Conservation (phyloP, 2,888 invertebrate species). For the Trissolcus brochymenae region DNA sequence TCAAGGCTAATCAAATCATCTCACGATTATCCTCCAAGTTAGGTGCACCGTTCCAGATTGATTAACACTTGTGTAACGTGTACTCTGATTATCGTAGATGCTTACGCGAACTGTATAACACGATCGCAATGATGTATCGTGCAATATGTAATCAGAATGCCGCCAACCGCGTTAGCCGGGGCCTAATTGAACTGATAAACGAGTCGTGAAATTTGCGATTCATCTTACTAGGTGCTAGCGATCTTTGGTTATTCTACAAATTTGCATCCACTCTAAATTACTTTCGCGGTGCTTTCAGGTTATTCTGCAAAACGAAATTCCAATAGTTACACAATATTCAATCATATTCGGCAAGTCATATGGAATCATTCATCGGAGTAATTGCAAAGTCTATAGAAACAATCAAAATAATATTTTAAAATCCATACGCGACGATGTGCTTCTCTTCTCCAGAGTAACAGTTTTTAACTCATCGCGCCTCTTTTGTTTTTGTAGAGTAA, state of each 20-base stretch:
- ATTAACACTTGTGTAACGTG: conserved; percentile 60
- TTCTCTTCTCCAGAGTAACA: no score
- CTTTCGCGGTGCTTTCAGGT: no score
- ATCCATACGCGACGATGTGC: no score
- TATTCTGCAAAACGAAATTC: neutral
- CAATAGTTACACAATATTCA: neutral
- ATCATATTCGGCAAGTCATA: neutral
- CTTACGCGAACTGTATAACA: conserved; percentile 55
- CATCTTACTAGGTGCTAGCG: conserved; percentile 10
- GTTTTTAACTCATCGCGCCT: no score
- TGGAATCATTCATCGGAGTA: neutral
- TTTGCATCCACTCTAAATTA: neutral
- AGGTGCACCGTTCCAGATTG: conserved; percentile 54
- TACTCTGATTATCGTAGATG: conserved; percentile 57
- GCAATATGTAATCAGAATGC: conserved; percentile 59
- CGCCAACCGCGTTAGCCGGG: conserved; percentile 38
- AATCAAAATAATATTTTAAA: no score
- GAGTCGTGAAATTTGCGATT: conserved; percentile 54
- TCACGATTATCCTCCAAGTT: conserved; percentile 59
- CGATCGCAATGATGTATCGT: conserved; percentile 57
- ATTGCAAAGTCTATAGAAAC: no score
- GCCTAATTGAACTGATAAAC: conserved; percentile 53
- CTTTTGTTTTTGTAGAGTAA: no score
- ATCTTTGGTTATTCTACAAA: neutral
- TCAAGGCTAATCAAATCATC: conserved; percentile 58